Evolutionary conservation across 2,888 invertebrate species (phyloP).

Genomic region (Scrobipalpa atriplicella): DNA sequence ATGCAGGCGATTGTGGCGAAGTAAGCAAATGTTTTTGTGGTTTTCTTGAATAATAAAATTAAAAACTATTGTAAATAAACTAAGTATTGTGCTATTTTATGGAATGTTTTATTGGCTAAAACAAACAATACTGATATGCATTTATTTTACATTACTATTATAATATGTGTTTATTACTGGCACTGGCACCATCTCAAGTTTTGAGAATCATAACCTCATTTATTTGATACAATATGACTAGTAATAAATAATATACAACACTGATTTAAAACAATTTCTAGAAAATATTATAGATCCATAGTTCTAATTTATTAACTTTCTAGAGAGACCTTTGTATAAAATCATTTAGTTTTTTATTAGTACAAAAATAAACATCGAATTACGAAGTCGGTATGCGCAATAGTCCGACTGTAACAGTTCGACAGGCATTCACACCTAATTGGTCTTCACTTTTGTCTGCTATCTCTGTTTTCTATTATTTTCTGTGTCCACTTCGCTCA

Average conservation of each 20-base stretch:
- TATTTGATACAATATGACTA: constrained; percentile 48
- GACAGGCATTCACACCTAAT: constrained; percentile 33
- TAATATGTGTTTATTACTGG: background rate
- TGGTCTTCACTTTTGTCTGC: constrained; percentile 39
- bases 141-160: constrained; percentile 33
- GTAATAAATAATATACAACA: constrained; percentile 40
- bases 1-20: background rate
- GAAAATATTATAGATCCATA: constrained; percentile 23
- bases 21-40: background rate
- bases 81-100: too few species aligned
- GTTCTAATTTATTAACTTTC: constrained; percentile 34
- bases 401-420: constrained; percentile 23
- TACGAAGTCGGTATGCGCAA: constrained; percentile 21
- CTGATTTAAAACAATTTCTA: constrained; percentile 43
- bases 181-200: background rate
- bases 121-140: constrained; percentile 49
- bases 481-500: constrained; percentile 53
- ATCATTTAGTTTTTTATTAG: constrained; percentile 30
- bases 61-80: background rate
- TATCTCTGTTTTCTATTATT: constrained; percentile 67
- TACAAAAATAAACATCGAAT: constrained; percentile 33
- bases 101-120: constrained; percentile 35
- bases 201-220: constrained; percentile 44
- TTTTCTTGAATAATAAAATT: background rate
- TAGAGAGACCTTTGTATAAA: constrained; percentile 39